Evolutionary conservation across 2,888 invertebrate species (phyloP).

Genomic region (Lithophane socia): DNA sequence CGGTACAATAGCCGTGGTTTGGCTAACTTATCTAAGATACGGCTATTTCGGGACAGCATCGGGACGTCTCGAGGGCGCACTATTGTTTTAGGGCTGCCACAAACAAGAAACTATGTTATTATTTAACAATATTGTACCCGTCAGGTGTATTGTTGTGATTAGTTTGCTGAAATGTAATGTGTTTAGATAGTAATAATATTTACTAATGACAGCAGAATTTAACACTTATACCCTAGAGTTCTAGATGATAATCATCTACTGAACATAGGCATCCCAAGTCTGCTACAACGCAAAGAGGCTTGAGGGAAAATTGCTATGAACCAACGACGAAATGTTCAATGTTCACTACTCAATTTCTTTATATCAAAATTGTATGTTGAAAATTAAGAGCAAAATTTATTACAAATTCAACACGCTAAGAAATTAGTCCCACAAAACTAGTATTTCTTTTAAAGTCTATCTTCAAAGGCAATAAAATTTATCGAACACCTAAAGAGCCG

Average conservation of each 20-base stretch:
- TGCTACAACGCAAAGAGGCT: not conserved
- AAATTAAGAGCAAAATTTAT: not conserved
- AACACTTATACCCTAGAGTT: not conserved
- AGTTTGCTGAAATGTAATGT: slow-evolving; percentile 1
- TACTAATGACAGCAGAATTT: not conserved
- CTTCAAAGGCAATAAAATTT: slow-evolving; percentile 15
- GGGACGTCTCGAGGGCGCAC: slow-evolving; percentile 39
- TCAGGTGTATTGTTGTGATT: not conserved
- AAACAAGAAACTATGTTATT: slow-evolving; percentile 29
- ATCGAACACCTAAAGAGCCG: slow-evolving; percentile 9
- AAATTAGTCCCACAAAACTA: not conserved
- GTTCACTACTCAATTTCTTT: not conserved
- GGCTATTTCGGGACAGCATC: slow-evolving; percentile 44
- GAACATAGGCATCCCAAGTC: not conserved
- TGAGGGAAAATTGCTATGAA: too few species aligned
- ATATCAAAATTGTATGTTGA: not conserved
- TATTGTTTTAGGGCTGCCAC: slow-evolving; percentile 42
- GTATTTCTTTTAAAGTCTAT: not conserved
- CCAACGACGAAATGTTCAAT: not conserved
- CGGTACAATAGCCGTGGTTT: slow-evolving; percentile 45
- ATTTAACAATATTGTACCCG: slow-evolving; percentile 14
- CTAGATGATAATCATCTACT: not conserved
- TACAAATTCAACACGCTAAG: not conserved
- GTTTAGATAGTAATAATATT: too few species aligned
- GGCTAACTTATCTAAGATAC: slow-evolving; percentile 55